phyloP scores from a whole-genome alignment of 2,113 vertebrate genomes.

The Progne subis region DNA sequence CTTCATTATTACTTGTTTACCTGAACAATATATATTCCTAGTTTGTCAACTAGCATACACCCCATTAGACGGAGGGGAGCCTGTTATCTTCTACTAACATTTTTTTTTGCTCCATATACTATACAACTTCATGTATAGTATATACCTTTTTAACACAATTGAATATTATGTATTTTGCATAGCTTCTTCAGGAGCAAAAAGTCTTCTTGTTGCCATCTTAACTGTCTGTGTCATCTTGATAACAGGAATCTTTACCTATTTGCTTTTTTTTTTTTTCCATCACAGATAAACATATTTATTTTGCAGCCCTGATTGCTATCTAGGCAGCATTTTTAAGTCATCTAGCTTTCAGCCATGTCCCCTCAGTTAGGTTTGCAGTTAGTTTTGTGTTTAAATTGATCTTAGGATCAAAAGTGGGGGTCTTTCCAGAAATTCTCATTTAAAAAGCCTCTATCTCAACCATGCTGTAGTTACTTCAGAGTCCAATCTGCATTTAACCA shows the following conservation, averaged over 20 bases:
- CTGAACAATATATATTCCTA: background rate
- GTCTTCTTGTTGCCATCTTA: background rate
- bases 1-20: background rate
- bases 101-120: background rate
- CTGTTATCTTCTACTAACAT: background rate
- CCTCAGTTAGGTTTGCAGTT: background rate
- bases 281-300: background rate
- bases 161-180: background rate
- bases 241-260: background rate
- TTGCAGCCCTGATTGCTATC: background rate
- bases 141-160: background rate
- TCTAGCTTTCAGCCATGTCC: background rate
- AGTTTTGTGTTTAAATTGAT: background rate
- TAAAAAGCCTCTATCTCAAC: background rate
- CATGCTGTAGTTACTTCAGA: background rate
- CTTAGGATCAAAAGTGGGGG: background rate
- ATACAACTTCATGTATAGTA: background rate
- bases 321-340: background rate
- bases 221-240: background rate
- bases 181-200: background rate
- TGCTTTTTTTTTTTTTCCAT: background rate
- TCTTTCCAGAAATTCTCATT: background rate
- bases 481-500: background rate
- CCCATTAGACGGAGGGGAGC: rapidly evolving
- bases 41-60: background rate